Evolutionary conservation across 2,797 vertebrate genomes (phyloP).

Genomic region (Carduelis carduelis): DNA sequence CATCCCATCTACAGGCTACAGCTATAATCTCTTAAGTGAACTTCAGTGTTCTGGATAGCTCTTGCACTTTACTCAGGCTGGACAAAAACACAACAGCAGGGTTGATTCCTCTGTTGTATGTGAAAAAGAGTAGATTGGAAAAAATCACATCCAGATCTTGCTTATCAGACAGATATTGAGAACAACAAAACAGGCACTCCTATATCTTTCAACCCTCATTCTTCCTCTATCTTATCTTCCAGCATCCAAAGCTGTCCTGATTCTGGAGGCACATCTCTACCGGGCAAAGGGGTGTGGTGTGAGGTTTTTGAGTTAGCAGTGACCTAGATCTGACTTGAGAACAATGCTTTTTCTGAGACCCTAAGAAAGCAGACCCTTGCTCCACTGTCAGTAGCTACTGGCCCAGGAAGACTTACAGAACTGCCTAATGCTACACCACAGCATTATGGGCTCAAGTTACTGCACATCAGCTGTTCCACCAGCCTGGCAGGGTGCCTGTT

Average conservation of each 20-base stretch:
- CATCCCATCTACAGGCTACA: neutral
- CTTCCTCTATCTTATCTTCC: neutral
- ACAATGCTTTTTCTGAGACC: neutral
- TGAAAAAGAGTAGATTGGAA: neutral
- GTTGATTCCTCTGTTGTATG: neutral
- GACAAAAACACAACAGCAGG: neutral
- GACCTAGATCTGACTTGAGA: slow-evolving; percentile 22
- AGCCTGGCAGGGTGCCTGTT: neutral
- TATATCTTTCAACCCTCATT: neutral
- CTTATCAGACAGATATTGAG: neutral
- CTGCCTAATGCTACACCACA: neutral
- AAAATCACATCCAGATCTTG: neutral
- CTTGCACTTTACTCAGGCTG: neutral
- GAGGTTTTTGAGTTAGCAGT: neutral
- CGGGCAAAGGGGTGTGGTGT: neutral
- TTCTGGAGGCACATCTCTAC: neutral
- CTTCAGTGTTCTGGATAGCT: neutral
- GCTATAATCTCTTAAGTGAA: neutral
- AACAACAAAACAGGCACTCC: neutral
- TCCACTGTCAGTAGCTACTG: neutral
- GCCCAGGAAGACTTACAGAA: neutral
- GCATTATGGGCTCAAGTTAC: neutral
- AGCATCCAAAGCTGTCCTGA: slow-evolving; percentile 1
- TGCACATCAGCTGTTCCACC: neutral
- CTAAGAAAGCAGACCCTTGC: neutral